Percentiles rank a stretch among this genome's conserved stretches.
Conservation (phyloP, 2,888 invertebrate genomes). For the Cataglyphis albicans region DNA sequence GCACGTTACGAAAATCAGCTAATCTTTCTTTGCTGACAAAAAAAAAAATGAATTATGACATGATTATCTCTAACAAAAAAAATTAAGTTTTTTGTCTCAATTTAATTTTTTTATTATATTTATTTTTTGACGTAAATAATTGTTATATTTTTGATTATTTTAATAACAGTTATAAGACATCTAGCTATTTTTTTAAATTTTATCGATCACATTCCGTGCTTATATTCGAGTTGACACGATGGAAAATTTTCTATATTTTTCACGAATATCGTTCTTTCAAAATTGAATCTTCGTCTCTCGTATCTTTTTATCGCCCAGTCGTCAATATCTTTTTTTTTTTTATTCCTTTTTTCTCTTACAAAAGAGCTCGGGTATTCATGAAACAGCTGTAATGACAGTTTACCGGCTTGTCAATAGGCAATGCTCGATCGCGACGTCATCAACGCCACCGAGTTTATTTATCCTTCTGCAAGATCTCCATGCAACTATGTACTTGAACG, state of each 20-base stretch:
- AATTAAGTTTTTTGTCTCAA: background rate
- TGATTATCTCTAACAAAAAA: background rate
- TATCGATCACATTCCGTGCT: background rate
- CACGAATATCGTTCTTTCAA: background rate
- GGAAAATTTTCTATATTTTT: background rate
- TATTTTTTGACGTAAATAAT: background rate
- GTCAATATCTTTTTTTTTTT: constrained; percentile 20
- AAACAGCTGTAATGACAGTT: constrained; percentile 13
- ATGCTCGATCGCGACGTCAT: background rate
- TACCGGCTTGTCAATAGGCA: background rate
- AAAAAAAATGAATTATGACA: constrained; percentile 32
- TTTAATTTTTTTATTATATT: no score
- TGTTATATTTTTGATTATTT: no score
- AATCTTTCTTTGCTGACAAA: constrained; percentile 7
- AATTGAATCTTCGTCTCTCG: constrained; percentile 65
- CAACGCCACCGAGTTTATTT: constrained; percentile 23
- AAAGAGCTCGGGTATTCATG: constrained; percentile 56
- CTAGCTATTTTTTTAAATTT: no score
- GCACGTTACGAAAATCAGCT: background rate
- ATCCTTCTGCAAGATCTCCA: constrained; percentile 23
- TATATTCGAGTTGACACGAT: background rate
- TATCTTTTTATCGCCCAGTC: constrained; percentile 69
- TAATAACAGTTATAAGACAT: background rate
- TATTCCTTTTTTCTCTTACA: constrained; percentile 46
- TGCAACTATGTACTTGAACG: constrained; percentile 37